A percentile compares a stretch with the other conserved stretches of the same genome.
phyloP scores from a whole-genome alignment of 2,888 invertebrate species.

The Drosophila incognita region DNA sequence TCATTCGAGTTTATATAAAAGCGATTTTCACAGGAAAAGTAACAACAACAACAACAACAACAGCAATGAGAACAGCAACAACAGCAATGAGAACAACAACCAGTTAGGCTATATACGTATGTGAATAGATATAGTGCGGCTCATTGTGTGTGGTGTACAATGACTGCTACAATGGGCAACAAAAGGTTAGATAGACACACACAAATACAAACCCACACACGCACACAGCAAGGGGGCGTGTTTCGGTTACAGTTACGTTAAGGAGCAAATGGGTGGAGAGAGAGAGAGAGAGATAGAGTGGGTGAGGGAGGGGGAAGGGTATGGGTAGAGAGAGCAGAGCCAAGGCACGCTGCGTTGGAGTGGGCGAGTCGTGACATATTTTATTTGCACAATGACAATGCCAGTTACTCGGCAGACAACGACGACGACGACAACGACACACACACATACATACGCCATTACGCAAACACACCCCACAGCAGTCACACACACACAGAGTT shows the following conservation, averaged over 20 bases:
- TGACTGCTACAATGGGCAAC: conserved; percentile 71
- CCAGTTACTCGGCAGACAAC: conserved; percentile 71
- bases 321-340: conserved; percentile 37
- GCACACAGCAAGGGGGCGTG: conserved; percentile 61
- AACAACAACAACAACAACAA: conserved; percentile 32
- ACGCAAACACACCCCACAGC: conserved; percentile 72
- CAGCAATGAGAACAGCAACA: conserved; percentile 36
- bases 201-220: conserved; percentile 30
- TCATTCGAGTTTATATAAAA: conserved; percentile 73
- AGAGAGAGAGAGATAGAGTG: neutral
- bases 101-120: neutral
- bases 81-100: conserved; percentile 38
- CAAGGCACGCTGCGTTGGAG: conserved; percentile 43
- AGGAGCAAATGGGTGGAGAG: conserved; percentile 5
- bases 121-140: conserved; percentile 45
- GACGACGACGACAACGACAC: conserved; percentile 36
- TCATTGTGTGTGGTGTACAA: conserved; percentile 68
- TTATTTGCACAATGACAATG: conserved; percentile 82
- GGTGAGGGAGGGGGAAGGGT: conserved; percentile 5
- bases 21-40: conserved; percentile 58
- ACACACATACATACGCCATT: conserved; percentile 68
- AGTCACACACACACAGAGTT: conserved; percentile 33
- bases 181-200: conserved; percentile 72
- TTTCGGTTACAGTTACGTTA: conserved; percentile 45
- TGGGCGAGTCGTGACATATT: conserved; percentile 82